A percentile compares a stretch with the other conserved stretches of the same genome.
Evolutionary conservation across 2,888 invertebrate species (phyloP).

Genomic region (Pristionchus exspectatus): DNA sequence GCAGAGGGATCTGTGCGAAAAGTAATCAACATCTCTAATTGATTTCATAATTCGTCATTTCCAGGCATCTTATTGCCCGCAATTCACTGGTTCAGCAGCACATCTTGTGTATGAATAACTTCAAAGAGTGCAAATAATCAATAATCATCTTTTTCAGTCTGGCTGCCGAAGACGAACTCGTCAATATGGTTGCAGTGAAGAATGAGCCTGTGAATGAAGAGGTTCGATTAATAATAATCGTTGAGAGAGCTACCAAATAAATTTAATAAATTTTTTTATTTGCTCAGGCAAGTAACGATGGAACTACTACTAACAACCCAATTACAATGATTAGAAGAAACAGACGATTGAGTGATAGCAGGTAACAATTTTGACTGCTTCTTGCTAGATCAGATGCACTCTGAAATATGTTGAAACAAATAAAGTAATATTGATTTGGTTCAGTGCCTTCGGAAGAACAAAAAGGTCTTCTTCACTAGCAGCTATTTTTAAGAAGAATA

Average conservation of each 20-base stretch:
- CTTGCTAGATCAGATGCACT: not conserved
- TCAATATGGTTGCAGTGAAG: slow-evolving; percentile 47
- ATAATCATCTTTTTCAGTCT: not conserved
- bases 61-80: not conserved
- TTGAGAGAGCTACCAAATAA: not conserved
- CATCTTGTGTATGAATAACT: slow-evolving; percentile 31
- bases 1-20: slow-evolving; percentile 57
- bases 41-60: not conserved
- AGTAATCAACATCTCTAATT: not conserved
- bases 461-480: not conserved
- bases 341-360: slow-evolving; percentile 2
- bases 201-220: not conserved
- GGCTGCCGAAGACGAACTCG: not conserved
- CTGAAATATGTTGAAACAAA: too few species aligned
- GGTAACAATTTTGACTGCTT: not conserved
- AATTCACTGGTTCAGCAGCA: slow-evolving; percentile 47
- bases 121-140: not conserved
- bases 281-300: not conserved
- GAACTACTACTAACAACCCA: not conserved
- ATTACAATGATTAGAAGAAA: not conserved
- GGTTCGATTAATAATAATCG: not conserved
- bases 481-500: not conserved
- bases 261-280: not conserved
- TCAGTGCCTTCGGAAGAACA: not conserved
- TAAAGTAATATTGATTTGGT: not conserved